phyloP scores from a whole-genome alignment of 2,113 vertebrate genomes.

The Pituophis catenifer region DNA sequence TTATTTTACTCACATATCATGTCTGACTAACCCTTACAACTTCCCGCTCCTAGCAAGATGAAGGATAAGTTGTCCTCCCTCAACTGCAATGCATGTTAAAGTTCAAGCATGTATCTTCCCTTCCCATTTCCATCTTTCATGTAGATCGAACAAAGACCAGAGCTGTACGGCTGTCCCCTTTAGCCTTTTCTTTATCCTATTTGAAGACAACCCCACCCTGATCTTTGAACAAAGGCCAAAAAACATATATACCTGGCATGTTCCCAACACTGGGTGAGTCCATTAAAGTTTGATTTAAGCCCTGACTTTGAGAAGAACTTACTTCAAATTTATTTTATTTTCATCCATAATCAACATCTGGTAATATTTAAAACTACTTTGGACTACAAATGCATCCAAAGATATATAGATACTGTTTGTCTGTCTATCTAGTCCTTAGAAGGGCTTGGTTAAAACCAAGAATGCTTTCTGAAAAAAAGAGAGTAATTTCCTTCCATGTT shows the following conservation, averaged over 20 bases:
- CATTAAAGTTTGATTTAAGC: background rate
- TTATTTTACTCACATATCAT: background rate
- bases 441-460: background rate
- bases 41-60: background rate
- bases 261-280: background rate
- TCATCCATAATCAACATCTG: background rate
- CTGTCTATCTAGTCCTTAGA: background rate
- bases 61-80: background rate
- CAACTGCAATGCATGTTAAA: background rate
- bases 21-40: background rate
- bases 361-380: background rate
- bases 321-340: background rate
- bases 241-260: background rate
- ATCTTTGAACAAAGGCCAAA: slow-evolving; percentile 2
- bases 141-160: background rate
- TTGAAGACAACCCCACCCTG: background rate
- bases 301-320: background rate
- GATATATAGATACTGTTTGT: background rate
- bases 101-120: background rate
- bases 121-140: background rate
- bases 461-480: background rate
- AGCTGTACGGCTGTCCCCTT: background rate
- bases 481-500: background rate
- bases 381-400: background rate
- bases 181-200: background rate